phyloP scores from a whole-genome alignment of 2,113 vertebrate species.

The Hemiprocne comata region DNA sequence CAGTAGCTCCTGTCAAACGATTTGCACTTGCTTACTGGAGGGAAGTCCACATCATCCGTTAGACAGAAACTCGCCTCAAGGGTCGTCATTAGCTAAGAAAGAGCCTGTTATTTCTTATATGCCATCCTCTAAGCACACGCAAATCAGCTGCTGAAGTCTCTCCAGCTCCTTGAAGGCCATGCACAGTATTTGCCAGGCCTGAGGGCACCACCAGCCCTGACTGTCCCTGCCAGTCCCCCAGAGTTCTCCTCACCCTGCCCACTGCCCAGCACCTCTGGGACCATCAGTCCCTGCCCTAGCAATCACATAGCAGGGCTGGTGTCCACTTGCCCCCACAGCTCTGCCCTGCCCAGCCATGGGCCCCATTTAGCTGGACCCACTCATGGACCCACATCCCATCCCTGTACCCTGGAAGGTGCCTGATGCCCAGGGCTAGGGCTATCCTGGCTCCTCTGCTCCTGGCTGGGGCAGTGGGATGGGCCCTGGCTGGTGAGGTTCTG shows the following conservation, averaged over 20 bases:
- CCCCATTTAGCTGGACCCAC: not conserved
- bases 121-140: not conserved
- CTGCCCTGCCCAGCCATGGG: not conserved
- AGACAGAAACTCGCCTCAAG: not conserved
- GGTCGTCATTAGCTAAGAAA: not conserved
- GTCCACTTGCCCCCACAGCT: no score
- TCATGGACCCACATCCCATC: no score
- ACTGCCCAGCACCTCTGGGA: not conserved
- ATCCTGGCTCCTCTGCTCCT: no score
- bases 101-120: not conserved
- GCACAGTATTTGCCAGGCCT: not conserved
- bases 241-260: not conserved
- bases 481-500: not conserved
- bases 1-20: conserved; percentile 25
- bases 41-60: not conserved
- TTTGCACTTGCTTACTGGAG: conserved; percentile 19
- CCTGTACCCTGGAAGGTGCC: not conserved
- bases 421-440: not conserved
- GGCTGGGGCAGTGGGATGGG: not conserved
- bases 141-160: not conserved
- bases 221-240: not conserved
- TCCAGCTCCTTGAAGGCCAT: not conserved
- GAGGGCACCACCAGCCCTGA: not conserved
- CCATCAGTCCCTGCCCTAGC: not conserved
- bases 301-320: not conserved